Percentiles rank a stretch among this genome's conserved stretches.
phyloP scores from a whole-genome alignment of 2,797 vertebrate species.

The Hipposideros larvatus region DNA sequence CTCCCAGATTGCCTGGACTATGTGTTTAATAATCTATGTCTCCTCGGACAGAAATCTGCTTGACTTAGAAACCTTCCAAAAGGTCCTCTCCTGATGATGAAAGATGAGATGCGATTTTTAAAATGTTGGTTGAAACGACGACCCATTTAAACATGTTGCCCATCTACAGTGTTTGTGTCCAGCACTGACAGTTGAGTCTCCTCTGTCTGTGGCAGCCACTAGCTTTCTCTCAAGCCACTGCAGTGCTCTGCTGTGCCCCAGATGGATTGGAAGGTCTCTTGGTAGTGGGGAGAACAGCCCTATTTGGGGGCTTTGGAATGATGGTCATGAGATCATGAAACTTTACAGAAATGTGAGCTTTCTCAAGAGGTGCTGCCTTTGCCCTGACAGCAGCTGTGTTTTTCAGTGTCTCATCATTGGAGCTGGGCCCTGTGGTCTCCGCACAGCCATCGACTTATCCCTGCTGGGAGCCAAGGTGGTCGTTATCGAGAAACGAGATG shows the following conservation, averaged over 20 bases:
- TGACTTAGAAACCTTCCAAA: not conserved
- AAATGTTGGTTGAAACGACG: not conserved
- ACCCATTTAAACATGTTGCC: not conserved
- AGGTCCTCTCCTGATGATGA: not conserved
- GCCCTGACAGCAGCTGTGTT: conserved; percentile 66
- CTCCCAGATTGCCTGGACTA: not conserved
- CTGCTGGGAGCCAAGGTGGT: conserved; percentile 98
- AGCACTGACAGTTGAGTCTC: not conserved
- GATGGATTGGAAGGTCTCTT: not conserved
- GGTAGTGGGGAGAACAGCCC: not conserved
- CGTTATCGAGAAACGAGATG: conserved; percentile 97
- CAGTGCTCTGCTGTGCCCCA: not conserved
- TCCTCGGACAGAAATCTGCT: not conserved
- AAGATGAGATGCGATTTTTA: not conserved
- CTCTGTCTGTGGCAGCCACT: not conserved
- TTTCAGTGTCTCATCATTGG: conserved; percentile 98
- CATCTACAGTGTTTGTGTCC: not conserved
- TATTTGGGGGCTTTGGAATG: not conserved
- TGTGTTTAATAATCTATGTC: not conserved
- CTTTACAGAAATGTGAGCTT: not conserved
- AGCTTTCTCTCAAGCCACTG: not conserved
- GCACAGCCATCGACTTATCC: conserved; percentile 96
- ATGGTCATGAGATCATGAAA: not conserved
- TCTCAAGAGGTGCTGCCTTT: not conserved
- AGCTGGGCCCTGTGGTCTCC: conserved; percentile 97